A percentile compares a stretch with the other conserved stretches of the same genome.
Conservation (phyloP, 2,113 vertebrate species). For the Hypocryptadius cinnamomeus region DNA sequence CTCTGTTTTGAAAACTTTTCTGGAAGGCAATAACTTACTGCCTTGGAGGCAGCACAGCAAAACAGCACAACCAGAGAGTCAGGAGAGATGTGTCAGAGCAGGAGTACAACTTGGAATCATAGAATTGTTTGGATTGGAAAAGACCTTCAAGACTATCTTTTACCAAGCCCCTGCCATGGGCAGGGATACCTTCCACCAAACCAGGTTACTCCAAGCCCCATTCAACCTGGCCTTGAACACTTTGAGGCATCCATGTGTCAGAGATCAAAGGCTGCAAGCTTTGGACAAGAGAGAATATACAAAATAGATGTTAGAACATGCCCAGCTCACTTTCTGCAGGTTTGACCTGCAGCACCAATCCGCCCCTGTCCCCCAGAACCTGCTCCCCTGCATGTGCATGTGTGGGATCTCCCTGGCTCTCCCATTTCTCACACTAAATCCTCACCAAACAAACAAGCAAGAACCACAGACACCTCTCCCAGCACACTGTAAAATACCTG, state of each 20-base stretch:
- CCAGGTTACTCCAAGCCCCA: neutral
- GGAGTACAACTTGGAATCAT: neutral
- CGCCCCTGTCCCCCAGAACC: neutral
- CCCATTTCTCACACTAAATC: neutral
- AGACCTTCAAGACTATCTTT: neutral
- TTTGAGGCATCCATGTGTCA: neutral
- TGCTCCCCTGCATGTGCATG: neutral
- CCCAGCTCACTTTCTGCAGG: neutral
- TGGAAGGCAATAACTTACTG: constrained; percentile 9
- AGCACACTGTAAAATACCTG: constrained; percentile 44
- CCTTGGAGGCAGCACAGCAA: neutral
- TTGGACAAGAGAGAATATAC: neutral
- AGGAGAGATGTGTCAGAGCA: neutral
- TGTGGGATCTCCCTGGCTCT: constrained; percentile 6
- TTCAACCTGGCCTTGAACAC: neutral
- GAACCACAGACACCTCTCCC: neutral
- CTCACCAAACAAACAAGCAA: neutral
- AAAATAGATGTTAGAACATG: neutral
- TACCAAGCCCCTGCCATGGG: neutral
- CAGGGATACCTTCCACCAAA: neutral
- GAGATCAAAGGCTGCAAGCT: neutral
- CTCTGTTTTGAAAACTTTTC: neutral
- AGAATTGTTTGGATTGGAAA: neutral
- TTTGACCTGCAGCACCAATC: neutral
- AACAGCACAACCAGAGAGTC: neutral